Evolutionary conservation across 2,113 vertebrate genomes (phyloP).

Genomic region (Dipodomys merriami): DNA sequence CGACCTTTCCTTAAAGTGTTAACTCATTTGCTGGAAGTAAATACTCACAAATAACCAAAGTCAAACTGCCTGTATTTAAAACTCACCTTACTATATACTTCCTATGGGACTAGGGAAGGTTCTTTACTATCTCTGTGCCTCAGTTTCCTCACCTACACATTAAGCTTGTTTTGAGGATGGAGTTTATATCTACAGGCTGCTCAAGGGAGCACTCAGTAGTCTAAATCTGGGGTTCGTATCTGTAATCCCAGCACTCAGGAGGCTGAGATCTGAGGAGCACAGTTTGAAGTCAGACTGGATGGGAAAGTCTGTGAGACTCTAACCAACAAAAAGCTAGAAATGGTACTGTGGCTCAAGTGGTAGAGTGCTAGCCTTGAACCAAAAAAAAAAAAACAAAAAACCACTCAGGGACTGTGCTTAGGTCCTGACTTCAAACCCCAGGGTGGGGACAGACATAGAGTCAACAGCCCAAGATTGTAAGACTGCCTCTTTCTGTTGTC

Average conservation of each 20-base stretch:
- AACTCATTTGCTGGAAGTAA: too few relatives aligned
- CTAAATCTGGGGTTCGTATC: neutral
- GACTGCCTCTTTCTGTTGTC: neutral
- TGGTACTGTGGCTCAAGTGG: too few relatives aligned
- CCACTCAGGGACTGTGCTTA: too few relatives aligned
- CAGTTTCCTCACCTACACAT: neutral
- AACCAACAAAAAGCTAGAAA: too few relatives aligned
- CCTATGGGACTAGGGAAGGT: neutral
- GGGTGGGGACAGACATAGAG: neutral
- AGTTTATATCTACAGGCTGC: neutral
- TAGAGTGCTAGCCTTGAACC: too few relatives aligned
- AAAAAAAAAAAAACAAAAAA: too few relatives aligned
- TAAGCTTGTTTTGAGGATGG: neutral
- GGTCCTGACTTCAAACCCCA: neutral
- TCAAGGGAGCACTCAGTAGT: neutral
- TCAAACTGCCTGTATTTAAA: neutral
- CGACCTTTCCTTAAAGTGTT: neutral
- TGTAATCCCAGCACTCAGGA: neutral
- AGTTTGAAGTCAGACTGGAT: neutral
- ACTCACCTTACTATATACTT: neutral
- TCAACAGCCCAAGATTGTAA: rapidly evolving
- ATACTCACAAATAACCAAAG: neutral
- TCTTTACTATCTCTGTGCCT: neutral
- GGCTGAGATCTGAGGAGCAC: neutral
- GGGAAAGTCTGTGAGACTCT: too few relatives aligned